Conservation (phyloP, 2,888 invertebrate species). For the Meteorus cinctellus region DNA sequence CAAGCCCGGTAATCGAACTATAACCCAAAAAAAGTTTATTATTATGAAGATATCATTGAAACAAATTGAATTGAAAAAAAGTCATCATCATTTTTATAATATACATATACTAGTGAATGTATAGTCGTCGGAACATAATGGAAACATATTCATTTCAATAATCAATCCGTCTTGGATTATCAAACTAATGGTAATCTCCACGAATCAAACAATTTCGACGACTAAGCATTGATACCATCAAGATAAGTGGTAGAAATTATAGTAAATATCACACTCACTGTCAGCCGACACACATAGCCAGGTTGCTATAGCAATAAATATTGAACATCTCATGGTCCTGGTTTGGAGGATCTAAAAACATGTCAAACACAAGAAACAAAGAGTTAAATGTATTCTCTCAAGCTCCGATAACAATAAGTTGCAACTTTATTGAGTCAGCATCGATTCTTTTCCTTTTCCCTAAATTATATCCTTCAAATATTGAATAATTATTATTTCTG, state of each 20-base stretch:
- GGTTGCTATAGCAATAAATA: constrained; percentile 60
- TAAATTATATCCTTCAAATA: no score
- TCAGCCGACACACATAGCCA: constrained; percentile 63
- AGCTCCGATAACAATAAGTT: no score
- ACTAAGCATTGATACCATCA: constrained; percentile 8
- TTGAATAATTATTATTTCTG: no score
- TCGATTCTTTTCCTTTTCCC: no score
- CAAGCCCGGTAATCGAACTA: constrained; percentile 63
- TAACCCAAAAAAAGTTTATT: constrained; percentile 58
- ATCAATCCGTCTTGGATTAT: neutral
- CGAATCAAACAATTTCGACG: neutral
- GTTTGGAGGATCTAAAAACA: constrained; percentile 53
- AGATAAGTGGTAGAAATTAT: constrained; percentile 1
- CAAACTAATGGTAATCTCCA: neutral
- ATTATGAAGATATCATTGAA: constrained; percentile 31
- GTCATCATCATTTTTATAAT: no score
- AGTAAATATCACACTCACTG: constrained; percentile 61
- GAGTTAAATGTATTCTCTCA: constrained; percentile 6
- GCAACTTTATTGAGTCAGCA: no score
- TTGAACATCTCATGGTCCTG: constrained; percentile 61
- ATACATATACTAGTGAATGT: neutral
- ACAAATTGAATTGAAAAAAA: no score
- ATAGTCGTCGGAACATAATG: constrained; percentile 8
- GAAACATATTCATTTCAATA: neutral
- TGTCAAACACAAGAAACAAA: constrained; percentile 29